Evolutionary conservation across 2,113 vertebrate genomes (phyloP).

Genomic region (Catharus fuscescens): DNA sequence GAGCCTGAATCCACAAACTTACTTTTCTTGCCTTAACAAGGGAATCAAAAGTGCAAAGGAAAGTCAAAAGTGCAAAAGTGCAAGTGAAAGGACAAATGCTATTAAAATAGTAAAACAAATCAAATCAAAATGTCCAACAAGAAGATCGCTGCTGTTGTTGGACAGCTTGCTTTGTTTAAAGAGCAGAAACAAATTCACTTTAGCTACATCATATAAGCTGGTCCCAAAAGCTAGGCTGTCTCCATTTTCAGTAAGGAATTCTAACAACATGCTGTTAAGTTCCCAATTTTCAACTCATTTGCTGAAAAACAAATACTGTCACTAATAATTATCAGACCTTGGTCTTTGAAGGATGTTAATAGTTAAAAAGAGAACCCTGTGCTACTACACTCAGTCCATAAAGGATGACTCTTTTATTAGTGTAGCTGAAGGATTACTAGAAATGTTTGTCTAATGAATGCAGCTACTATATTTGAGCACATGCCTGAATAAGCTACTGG

Average conservation of each 20-base stretch:
- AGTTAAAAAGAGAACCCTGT: constrained; percentile 56
- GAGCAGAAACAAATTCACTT: not conserved
- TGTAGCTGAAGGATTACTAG: constrained; percentile 66
- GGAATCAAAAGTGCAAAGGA: not conserved
- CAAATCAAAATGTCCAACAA: not conserved
- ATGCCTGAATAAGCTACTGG: constrained; percentile 71
- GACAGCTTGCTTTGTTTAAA: not conserved
- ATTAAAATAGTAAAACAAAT: not conserved
- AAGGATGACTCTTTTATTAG: constrained; percentile 71
- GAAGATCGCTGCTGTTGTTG: not conserved
- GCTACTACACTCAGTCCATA: constrained; percentile 25
- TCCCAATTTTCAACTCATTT: constrained; percentile 20
- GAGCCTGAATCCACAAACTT: not conserved
- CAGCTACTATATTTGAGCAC: constrained; percentile 74
- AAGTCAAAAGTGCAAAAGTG: not conserved
- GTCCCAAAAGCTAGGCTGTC: not conserved
- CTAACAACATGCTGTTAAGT: not conserved
- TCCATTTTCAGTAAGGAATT: constrained; percentile 27
- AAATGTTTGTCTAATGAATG: constrained; percentile 76
- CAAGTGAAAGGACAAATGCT: not conserved
- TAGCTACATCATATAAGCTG: not conserved
- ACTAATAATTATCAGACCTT: constrained; percentile 22
- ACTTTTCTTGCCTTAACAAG: not conserved
- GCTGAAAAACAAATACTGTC: constrained; percentile 27
- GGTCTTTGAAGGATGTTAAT: constrained; percentile 18